Evolutionary conservation across 2,888 invertebrate species (phyloP), one percentile per base, ranked within the genome.

Genomic region (Empis stercorea): DNA sequence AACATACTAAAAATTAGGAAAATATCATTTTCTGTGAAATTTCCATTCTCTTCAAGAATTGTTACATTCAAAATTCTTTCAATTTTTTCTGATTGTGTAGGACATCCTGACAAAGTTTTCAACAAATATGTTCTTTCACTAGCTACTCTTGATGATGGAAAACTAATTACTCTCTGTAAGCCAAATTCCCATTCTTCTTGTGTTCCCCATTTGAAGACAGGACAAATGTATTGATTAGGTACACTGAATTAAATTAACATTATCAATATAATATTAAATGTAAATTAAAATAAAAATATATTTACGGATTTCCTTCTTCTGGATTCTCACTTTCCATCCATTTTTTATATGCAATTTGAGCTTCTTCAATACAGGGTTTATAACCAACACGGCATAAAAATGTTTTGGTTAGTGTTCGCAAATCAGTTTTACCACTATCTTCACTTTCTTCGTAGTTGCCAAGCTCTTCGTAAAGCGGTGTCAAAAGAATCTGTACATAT

Each of bases 171-270:
- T 10, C 86, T 73, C 53, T 86, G 77, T 1, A 88, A 71, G 32
- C 86, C 87, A 56, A 87, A 87, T 53, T 86, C 79, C 87, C 87
- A 88, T 63, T 87, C 87, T 40, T 83, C 79, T 55, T 75, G 73
- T 0, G 81, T 78, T 1, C 87, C 87, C 81, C 84, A 87, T 66
- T 81, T 81, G 65, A 87, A 87, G 1, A 87, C 84, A 1, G 87
- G 84, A 52, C 87, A 87, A 51, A 87, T 78, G 63, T 77, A 83
- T 59, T 80, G 79, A 64, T 82, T 84, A 15, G 82, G 75, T 43
- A 86, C 78, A 7, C 87, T 87, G 63, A 0, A 54, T 47, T 39
- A 3, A 46, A 14, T 4, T 23, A 41, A 46, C 15, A 41, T 7
- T 41, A 4, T 10, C 10, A 20, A 49, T 10, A 4, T 7, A 9